phyloP scores from a whole-genome alignment of 2,113 vertebrate genomes.

The Eupsittula cactorum region DNA sequence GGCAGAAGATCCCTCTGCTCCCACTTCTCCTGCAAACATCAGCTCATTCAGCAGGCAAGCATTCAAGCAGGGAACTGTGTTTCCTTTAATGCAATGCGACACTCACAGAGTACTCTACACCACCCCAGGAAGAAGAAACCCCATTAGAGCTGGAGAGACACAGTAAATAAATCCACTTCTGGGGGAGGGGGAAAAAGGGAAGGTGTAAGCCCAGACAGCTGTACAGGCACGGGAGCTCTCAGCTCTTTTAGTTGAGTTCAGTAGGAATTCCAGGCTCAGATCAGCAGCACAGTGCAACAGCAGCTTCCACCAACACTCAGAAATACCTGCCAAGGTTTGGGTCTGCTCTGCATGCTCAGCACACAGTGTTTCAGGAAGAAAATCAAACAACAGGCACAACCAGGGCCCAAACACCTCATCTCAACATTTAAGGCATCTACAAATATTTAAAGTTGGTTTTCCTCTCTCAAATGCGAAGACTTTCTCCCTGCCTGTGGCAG shows the following conservation, averaged over 20 bases:
- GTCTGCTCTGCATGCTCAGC: neutral
- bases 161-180: neutral
- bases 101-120: neutral
- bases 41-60: neutral
- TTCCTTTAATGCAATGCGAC: neutral
- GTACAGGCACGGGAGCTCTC: neutral
- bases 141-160: neutral
- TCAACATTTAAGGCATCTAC: slow-evolving; percentile 24
- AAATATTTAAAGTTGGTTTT: neutral
- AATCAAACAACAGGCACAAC: neutral
- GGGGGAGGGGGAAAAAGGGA: rapidly evolving
- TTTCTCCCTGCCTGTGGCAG: neutral
- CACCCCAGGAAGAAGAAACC: neutral
- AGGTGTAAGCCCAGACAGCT: neutral
- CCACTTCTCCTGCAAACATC: neutral
- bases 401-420: neutral
- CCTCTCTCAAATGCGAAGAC: neutral
- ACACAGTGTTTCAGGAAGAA: neutral
- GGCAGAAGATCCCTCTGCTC: neutral
- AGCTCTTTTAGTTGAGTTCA: neutral
- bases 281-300: neutral
- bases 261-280: neutral
- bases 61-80: neutral
- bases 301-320: neutral
- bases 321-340: neutral